phyloP scores from a whole-genome alignment of 92 coral and sea anemone species.

The Phenganax marumi region DNA sequence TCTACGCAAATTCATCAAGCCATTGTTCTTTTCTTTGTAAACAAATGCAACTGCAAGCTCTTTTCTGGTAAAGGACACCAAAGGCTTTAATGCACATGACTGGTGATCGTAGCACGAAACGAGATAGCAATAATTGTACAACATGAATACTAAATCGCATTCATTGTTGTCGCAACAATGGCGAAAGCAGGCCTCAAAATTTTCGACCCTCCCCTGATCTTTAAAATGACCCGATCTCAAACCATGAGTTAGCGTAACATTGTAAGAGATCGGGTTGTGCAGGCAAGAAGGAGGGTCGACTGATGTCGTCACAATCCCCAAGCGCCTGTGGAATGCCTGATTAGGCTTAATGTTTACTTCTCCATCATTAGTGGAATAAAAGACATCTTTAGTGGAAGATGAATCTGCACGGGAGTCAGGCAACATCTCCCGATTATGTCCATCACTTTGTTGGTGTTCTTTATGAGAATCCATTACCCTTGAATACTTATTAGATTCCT shows the following conservation, averaged over 20 bases:
- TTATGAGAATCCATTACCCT: neutral
- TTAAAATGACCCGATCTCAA: constrained; percentile 98
- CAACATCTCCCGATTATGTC: constrained; percentile 2
- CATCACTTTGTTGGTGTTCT: neutral
- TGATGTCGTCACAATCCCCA: constrained; percentile 34
- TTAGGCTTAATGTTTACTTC: constrained; percentile 15
- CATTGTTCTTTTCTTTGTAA: constrained; percentile 5
- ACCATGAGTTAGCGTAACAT: constrained; percentile 99
- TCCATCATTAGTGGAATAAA: neutral
- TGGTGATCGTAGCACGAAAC: constrained; percentile 73
- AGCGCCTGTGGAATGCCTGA: constrained; percentile 39
- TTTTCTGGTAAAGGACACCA: neutral
- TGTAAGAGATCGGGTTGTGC: constrained; percentile 99
- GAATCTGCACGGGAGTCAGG: neutral
- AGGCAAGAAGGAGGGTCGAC: constrained; percentile 81
- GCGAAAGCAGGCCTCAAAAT: constrained; percentile 70
- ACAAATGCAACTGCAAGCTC: constrained; percentile 32
- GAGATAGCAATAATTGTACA: constrained; percentile 74
- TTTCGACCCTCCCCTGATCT: constrained; percentile 99
- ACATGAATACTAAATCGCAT: constrained; percentile 87
- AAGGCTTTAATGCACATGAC: constrained; percentile 42
- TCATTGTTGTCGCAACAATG: constrained; percentile 71
- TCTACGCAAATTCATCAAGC: neutral
- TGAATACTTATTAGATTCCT: neutral
- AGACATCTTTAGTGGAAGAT: neutral